Percentiles rank a stretch among this genome's conserved stretches.
phyloP scores from a whole-genome alignment of 92 coral and sea anemone genomes.

The Galaxea fascicularis region DNA sequence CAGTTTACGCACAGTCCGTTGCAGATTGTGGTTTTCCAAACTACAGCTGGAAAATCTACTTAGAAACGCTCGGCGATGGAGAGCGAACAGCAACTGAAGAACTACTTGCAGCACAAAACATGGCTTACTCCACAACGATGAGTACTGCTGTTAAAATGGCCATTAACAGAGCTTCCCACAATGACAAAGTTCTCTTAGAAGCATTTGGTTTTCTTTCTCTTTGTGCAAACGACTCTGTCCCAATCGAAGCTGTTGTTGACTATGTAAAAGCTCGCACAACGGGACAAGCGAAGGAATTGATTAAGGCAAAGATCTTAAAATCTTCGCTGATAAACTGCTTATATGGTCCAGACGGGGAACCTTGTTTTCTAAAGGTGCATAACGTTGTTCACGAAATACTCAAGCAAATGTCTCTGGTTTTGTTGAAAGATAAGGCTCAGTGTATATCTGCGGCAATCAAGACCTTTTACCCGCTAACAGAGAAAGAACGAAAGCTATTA shows the following conservation, averaged over 20 bases:
- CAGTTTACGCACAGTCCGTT: too few relatives aligned
- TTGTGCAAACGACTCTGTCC: slow-evolving; percentile 25
- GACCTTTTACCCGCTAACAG: background rate
- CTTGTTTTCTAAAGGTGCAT: slow-evolving; percentile 1
- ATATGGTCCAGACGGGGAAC: background rate
- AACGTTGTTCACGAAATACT: background rate
- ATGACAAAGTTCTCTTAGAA: slow-evolving; percentile 26
- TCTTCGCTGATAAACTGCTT: slow-evolving; percentile 32
- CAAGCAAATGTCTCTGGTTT: background rate
- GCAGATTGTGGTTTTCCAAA: too few relatives aligned
- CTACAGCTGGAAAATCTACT: too few relatives aligned
- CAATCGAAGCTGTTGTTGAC: slow-evolving; percentile 17
- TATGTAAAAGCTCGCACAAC: slow-evolving; percentile 11
- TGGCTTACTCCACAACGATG: slow-evolving; percentile 30
- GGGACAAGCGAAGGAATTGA: slow-evolving; percentile 19
- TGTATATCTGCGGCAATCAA: background rate
- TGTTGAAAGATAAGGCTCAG: background rate
- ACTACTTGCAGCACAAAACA: slow-evolving; percentile 9
- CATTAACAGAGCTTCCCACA: slow-evolving; percentile 15
- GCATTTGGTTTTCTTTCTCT: slow-evolving; percentile 40
- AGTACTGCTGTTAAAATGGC: slow-evolving; percentile 56
- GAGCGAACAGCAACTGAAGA: too few relatives aligned
- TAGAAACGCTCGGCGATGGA: too few relatives aligned
- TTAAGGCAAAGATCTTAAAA: slow-evolving; percentile 31
- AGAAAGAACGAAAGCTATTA: background rate